phyloP scores from a whole-genome alignment of 2,888 invertebrate genomes.

The Nemotelus pantherinus region DNA sequence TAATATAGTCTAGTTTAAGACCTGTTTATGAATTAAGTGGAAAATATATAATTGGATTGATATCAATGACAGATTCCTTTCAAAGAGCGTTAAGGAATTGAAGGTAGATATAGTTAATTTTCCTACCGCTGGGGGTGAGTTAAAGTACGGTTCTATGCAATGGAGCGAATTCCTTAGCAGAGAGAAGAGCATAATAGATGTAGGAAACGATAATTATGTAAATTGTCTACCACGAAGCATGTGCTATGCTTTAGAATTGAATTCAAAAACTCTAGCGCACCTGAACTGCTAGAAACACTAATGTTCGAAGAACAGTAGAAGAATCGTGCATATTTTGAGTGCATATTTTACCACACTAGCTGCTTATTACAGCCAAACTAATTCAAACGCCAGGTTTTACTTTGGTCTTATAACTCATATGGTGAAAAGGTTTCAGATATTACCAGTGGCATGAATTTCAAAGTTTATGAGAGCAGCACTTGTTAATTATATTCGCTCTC shows the following conservation, averaged over 20 bases:
- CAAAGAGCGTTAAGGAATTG: background rate
- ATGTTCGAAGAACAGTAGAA: no score
- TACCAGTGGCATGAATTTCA: no score
- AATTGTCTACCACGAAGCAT: slow-evolving; percentile 32
- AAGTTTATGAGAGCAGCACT: no score
- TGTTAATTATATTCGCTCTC: no score
- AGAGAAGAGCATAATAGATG: slow-evolving; percentile 35
- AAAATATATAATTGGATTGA: slow-evolving; percentile 3
- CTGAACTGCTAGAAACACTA: no score
- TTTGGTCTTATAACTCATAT: no score
- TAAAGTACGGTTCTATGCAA: background rate
- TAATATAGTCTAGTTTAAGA: no score
- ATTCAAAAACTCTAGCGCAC: background rate
- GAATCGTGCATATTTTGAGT: no score
- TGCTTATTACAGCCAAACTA: no score
- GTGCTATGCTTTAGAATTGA: slow-evolving; percentile 13
- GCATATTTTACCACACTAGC: no score
- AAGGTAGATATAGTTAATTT: slow-evolving; percentile 25
- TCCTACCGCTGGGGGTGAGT: background rate
- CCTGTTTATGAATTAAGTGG: background rate
- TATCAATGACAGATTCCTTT: background rate
- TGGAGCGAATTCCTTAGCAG: slow-evolving; percentile 2
- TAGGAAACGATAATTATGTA: slow-evolving; percentile 21
- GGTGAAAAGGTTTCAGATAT: no score
- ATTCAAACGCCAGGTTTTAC: no score